Base-by-base conservation (phyloP, 2,888 invertebrate species). In the Tortricodes alternella region DNA sequence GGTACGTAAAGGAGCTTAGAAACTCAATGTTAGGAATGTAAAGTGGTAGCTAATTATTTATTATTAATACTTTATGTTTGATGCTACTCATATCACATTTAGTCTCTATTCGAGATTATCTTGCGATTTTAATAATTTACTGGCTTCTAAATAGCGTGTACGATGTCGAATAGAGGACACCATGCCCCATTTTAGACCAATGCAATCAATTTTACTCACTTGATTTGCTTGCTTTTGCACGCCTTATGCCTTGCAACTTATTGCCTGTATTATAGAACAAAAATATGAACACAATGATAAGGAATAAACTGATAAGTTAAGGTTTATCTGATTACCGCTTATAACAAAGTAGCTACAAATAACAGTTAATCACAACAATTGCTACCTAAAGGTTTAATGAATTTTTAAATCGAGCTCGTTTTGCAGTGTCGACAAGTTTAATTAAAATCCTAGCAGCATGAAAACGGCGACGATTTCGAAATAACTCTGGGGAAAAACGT, bases 381-480 rank as follows among this genome's bases (percentile, higher is more conserved):
- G 64, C 62, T 63, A 67, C 67, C 70, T 72, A 78, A 78, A 68
- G 75, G 74, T 71, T 79, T 74, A 82, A 82, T 83, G 76, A 80
- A 80, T 82, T 83, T 84, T 82, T 80, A 73, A 80, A 81, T 73
- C 67, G 69, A 62, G 59, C 64, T 67, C 69, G 73, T 75, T 75
- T 75, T 71, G 65, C 65, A 49, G 66, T 64, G 66, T 70, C 74
- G 73, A 80, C 76, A 81, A 80, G 72, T 84, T 84, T 84, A 84
- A 84, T 84, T 84, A 84, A 84, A 84, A 80, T 64, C 74, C 74
- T 69, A 71, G 71, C 66, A 71, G 71, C 78, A 75, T 73, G 76
- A 76, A 74, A 81, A 80, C 66, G 70, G 64, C 77, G 76, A 76
- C 78, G 71, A 74, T 76, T 72, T 71, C 73, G 69, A 76, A 80